Conservation (phyloP, 2,797 vertebrate genomes). For the Phoeniculus purpureus region DNA sequence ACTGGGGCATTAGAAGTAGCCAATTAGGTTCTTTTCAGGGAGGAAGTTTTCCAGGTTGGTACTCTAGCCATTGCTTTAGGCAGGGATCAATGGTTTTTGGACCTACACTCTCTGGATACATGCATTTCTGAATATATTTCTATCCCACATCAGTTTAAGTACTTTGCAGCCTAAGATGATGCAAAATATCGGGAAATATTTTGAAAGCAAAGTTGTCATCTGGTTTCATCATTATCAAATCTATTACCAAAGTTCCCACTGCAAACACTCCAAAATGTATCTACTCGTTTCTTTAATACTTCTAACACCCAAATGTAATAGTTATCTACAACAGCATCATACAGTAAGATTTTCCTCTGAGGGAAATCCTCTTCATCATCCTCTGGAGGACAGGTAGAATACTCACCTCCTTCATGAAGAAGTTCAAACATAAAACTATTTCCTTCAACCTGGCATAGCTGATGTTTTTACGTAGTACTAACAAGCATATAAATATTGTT, state of each 20-base stretch:
- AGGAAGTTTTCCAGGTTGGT: neutral
- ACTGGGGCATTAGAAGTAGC: rapidly evolving
- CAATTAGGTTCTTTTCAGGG: neutral
- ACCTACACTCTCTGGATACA: neutral
- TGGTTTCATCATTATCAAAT: neutral
- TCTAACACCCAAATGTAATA: neutral
- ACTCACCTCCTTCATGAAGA: neutral
- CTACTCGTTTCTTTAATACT: neutral
- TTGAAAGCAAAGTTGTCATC: neutral
- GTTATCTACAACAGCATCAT: neutral
- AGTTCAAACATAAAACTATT: neutral
- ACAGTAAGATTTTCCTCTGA: neutral
- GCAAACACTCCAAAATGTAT: neutral
- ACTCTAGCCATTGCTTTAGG: neutral
- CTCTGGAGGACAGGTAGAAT: neutral
- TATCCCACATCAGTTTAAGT: neutral
- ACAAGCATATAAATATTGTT: neutral
- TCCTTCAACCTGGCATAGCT: neutral
- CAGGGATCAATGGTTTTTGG: neutral
- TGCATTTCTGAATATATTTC: neutral
- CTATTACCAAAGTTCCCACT: neutral
- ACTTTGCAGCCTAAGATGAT: neutral
- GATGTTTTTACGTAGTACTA: neutral
- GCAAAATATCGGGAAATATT: neutral
- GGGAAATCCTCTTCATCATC: too few relatives aligned